Conservation (phyloP, 2,113 vertebrate species). For the Zapus hudsonius region DNA sequence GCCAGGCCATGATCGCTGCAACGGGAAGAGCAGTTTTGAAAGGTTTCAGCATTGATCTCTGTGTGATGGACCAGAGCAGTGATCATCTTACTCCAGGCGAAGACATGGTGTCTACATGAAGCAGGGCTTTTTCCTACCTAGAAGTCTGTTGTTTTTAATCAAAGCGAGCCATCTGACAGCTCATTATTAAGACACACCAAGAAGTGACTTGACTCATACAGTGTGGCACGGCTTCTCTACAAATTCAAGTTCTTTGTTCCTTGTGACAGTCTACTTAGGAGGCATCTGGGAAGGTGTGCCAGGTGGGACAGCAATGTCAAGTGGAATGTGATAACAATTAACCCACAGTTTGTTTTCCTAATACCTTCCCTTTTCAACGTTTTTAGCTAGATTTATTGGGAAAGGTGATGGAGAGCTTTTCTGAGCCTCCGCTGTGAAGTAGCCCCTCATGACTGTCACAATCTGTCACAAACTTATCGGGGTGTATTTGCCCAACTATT, state of each 20-base stretch:
- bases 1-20: neutral
- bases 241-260: conserved; percentile 86
- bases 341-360: conserved; percentile 75
- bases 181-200: conserved; percentile 84
- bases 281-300: conserved; percentile 78
- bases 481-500: conserved; percentile 40
- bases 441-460: neutral
- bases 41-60: conserved; percentile 55
- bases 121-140: neutral
- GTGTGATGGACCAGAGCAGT: neutral
- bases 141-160: conserved; percentile 76
- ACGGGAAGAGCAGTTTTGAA: conserved; percentile 60
- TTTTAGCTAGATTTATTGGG: conserved; percentile 77
- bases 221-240: conserved; percentile 74
- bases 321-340: conserved; percentile 84
- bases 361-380: conserved; percentile 72
- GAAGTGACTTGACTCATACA: conserved; percentile 82
- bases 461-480: conserved; percentile 59
- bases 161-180: conserved; percentile 82
- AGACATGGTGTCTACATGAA: neutral
- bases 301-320: conserved; percentile 77
- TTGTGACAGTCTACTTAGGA: conserved; percentile 81
- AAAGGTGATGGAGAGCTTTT: conserved; percentile 65
- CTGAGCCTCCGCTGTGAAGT: neutral
- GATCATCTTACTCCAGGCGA: neutral